Evolutionary conservation across 2,113 vertebrate genomes (phyloP).

Genomic region (Sciurus niger): DNA sequence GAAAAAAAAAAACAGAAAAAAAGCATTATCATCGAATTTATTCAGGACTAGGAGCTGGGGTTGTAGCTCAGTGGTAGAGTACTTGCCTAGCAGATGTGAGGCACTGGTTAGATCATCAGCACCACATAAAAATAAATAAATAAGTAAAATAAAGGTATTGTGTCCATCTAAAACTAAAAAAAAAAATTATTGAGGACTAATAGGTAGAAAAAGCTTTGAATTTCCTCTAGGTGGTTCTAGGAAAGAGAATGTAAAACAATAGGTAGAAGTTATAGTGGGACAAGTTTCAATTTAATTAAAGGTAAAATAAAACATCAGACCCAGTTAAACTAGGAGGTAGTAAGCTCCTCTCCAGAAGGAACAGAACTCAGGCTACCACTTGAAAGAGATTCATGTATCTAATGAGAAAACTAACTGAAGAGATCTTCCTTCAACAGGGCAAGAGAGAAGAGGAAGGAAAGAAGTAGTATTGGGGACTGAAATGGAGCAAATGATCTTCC

Average conservation of each 20-base stretch:
- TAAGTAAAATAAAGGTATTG: no score
- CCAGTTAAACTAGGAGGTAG: not conserved
- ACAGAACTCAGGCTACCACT: not conserved
- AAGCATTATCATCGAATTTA: not conserved
- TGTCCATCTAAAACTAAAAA: no score
- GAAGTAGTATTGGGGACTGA: no score
- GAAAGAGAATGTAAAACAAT: not conserved
- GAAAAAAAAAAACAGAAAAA: not conserved
- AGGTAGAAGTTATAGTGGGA: not conserved
- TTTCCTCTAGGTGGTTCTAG: not conserved
- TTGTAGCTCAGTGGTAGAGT: no score
- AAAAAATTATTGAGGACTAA: not conserved
- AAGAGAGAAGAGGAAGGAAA: no score
- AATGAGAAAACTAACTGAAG: no score
- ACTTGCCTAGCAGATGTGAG: no score
- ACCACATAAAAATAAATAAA: no score
- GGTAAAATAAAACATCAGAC: not conserved
- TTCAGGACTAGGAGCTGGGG: not conserved
- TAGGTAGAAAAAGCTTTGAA: not conserved
- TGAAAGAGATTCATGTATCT: no score
- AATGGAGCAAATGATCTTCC: no score
- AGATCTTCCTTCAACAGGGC: no score
- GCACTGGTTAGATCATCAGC: no score
- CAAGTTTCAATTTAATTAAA: constrained; percentile 40
- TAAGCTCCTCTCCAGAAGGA: constrained; percentile 17